Evolutionary conservation across 1,140 invertebrate genomes (phyloP), one percentile per base, ranked within the genome.

Genomic region (Cotesia glomerata): DNA sequence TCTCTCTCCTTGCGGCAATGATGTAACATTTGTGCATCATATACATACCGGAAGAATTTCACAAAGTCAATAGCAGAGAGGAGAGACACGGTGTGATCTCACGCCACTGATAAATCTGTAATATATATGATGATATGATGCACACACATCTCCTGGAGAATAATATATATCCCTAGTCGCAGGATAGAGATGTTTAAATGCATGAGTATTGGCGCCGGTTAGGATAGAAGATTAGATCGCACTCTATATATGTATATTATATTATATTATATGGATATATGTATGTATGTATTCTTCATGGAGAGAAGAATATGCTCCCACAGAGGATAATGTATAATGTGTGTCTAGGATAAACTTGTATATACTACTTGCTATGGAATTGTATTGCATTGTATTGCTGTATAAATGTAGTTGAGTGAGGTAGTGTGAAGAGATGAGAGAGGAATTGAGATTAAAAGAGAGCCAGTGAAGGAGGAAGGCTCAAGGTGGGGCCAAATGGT

Each of bases 21-120:
- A 67, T 67, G 65, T 67, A 67, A 67, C 65, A 67, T 67, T 67
- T 52, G 16, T 58, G 56, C 56, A 58, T 58, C 56, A 58, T 58
- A 58, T 58, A 58, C 56, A 58, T 58, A 26, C 56, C 56, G 56
- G 56, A 58, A 58, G 56, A 58, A 58, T 58, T 58, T 58, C 16
- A 26, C 18, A 54, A 14, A 58, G 56, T 58, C 56, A 58, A 58
- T 58, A 58, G 9, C 8, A 11, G 45, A n/a, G n/a, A 54, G 13
- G n/a, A 5, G 56, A 18, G 56, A 58, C 56, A 58, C 18, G 56
- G 39, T 45, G 18, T 18, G 56, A 58, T 58, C 56, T 58, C 18
- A 18, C 18, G 18, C 18, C 18, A 18, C 56, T 58, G 56, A 58
- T 58, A 58, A 58, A 58, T 58, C 14, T 18, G 39, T 45, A 45